A percentile compares a stretch with the other conserved stretches of the same genome.
Conservation (phyloP, 2,797 vertebrate genomes). For the Euthynnus affinis region DNA sequence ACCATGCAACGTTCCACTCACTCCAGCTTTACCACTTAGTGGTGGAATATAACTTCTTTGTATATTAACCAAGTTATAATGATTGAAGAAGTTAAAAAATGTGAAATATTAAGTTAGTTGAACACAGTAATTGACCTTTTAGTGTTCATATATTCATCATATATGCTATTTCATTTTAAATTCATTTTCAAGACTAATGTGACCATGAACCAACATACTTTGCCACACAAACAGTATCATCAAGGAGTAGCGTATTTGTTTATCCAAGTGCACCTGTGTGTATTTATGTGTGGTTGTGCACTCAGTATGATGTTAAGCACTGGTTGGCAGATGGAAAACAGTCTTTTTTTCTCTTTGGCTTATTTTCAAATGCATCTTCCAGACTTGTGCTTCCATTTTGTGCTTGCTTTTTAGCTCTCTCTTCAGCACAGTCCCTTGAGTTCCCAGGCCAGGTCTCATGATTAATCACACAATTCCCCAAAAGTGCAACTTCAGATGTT, state of each 20-base stretch:
- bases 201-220: not conserved
- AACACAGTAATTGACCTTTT: not conserved
- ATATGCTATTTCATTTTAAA: not conserved
- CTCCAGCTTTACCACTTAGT: too few species aligned
- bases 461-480: slow-evolving; percentile 66
- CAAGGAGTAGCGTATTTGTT: not conserved
- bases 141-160: not conserved
- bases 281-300: not conserved
- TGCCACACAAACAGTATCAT: not conserved
- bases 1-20: too few species aligned
- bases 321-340: not conserved
- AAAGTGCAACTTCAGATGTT: slow-evolving; percentile 70
- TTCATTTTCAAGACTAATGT: not conserved
- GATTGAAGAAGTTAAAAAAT: too few species aligned
- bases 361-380: slow-evolving; percentile 22
- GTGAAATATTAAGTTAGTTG: too few species aligned
- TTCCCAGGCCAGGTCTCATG: slow-evolving; percentile 38
- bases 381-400: slow-evolving; percentile 15
- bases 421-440: slow-evolving; percentile 28
- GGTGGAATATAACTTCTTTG: too few species aligned
- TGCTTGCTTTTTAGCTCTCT: slow-evolving; percentile 17
- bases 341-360: slow-evolving; percentile 2
- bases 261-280: not conserved
- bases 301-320: not conserved
- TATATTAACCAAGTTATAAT: too few species aligned